A percentile compares a stretch with the other conserved stretches of the same genome.
These are phyloP conservation scores for Intellagama lesueurii DNA, from an alignment of 2,797 vertebrate genomes.

Conservation along the genomic window DNA sequence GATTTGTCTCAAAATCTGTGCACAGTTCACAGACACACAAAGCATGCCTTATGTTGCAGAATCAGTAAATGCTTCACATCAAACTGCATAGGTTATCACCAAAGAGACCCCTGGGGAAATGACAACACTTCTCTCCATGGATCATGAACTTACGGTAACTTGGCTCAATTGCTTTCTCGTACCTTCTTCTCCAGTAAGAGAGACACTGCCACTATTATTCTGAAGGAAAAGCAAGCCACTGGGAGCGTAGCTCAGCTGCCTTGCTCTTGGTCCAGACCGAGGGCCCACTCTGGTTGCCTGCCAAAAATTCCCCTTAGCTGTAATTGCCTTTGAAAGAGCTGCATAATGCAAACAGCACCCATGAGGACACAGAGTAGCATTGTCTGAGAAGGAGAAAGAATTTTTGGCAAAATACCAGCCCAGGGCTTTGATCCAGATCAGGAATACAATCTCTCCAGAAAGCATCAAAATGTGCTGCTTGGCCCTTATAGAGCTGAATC, in stretches of 20 bases:
- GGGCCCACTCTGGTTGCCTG: not conserved
- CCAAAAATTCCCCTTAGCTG: not conserved
- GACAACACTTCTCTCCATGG: not conserved
- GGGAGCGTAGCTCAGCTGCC: not conserved
- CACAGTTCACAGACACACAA: not conserved
- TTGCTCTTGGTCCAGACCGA: not conserved
- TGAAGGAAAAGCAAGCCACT: not conserved
- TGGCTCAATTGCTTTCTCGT: not conserved
- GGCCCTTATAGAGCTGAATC: conserved; percentile 3
- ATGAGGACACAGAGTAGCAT: not conserved
- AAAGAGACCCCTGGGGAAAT: not conserved
- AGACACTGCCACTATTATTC: not conserved
- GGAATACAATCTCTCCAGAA: not conserved
- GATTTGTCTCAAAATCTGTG: not conserved
- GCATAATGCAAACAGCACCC: too few species aligned
- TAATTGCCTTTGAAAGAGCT: not conserved
- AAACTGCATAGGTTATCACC: not conserved
- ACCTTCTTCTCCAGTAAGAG: not conserved
- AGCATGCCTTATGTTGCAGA: not conserved
- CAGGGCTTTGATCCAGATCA: not conserved
- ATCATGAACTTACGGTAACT: too few species aligned
- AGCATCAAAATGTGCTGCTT: not conserved
- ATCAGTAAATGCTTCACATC: not conserved
- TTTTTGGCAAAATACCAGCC: not conserved
- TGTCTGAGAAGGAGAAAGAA: not conserved